A percentile compares a stretch with the other conserved stretches of the same genome.
These are phyloP conservation scores for Trogon surrucura DNA, from an alignment of 2,113 vertebrate genomes.

Conservation along the genomic window DNA sequence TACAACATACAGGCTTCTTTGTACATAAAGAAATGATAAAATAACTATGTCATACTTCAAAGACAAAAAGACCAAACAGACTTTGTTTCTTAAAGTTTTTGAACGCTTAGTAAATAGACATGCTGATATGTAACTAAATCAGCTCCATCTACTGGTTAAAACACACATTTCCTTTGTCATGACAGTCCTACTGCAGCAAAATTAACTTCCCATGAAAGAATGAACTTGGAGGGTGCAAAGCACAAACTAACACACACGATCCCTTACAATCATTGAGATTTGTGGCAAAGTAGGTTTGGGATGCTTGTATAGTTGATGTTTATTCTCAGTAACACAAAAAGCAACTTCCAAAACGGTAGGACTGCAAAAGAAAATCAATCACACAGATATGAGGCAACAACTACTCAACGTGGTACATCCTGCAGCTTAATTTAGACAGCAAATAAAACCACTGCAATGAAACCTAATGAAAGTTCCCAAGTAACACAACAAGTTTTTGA, in stretches of 20 bases:
- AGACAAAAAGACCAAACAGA: neutral
- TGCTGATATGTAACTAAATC: neutral
- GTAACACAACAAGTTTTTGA: neutral
- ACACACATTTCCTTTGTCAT: neutral
- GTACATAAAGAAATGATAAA: neutral
- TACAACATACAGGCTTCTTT: neutral
- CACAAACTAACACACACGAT: neutral
- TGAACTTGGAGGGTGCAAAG: neutral
- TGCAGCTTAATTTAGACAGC: neutral
- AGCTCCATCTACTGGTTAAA: slow-evolving; percentile 52
- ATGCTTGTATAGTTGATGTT: neutral
- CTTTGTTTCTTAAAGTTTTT: neutral
- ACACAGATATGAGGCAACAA: neutral
- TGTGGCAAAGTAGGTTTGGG: neutral
- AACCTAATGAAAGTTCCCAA: neutral
- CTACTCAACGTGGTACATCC: neutral
- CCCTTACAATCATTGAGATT: neutral
- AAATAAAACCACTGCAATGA: neutral
- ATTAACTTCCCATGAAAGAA: neutral
- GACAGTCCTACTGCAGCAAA: neutral
- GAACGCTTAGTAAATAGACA: neutral
- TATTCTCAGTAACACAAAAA: neutral
- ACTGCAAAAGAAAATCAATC: neutral
- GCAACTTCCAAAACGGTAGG: neutral
- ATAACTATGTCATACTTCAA: neutral